Evolutionary conservation across 2,113 vertebrate genomes (phyloP).

Genomic region (Zosterops japonicus): DNA sequence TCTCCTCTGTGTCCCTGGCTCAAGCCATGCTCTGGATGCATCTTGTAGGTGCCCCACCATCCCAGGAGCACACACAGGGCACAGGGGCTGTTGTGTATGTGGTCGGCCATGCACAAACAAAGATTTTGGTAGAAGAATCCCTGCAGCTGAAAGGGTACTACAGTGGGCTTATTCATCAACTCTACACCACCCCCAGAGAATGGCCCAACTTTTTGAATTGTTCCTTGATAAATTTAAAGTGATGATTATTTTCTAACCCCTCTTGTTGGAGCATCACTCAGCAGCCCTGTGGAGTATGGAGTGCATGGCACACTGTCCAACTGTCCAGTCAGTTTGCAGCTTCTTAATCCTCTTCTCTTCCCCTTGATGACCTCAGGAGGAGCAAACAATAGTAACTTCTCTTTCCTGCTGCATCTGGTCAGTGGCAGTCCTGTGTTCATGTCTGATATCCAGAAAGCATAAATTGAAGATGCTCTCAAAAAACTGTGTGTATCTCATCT

Average conservation of each 20-base stretch:
- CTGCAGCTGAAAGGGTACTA: neutral
- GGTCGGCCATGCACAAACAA: neutral
- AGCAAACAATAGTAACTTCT: neutral
- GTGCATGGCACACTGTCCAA: too few species aligned
- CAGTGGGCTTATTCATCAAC: neutral
- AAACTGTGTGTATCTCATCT: neutral
- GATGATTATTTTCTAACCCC: neutral
- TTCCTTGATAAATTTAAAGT: neutral
- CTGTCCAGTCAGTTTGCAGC: neutral
- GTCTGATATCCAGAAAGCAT: neutral
- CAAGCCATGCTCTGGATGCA: neutral
- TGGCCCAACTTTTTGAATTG: neutral
- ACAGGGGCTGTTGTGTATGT: too few species aligned
- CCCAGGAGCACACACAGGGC: neutral
- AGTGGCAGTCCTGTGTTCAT: fast-evolving
- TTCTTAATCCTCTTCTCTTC: neutral
- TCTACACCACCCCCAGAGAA: neutral
- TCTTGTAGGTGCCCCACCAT: neutral
- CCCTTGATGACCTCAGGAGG: neutral
- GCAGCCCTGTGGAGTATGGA: neutral
- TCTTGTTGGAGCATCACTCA: neutral
- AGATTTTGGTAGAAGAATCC: neutral
- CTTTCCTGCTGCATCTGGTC: neutral
- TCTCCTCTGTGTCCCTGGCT: fast-evolving
- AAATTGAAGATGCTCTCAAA: neutral